phyloP scores from a whole-genome alignment of 2,888 invertebrate species.

The Caenorhabditis plicata region DNA sequence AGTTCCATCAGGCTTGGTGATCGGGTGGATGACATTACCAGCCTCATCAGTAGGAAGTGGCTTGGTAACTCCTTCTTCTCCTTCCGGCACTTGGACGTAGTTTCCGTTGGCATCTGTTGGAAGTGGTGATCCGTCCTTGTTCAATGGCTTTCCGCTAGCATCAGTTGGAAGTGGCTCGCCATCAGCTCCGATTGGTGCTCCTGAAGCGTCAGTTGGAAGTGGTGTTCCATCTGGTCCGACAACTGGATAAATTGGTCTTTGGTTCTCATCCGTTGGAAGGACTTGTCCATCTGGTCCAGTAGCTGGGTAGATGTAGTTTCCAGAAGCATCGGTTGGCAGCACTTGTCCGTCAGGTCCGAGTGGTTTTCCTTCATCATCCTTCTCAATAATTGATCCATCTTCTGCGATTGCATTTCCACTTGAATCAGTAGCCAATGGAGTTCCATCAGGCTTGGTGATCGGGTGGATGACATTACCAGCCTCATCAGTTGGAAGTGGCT shows the following conservation, averaged over 20 bases:
- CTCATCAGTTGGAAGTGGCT: slow-evolving; percentile 21
- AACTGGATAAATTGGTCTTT: slow-evolving; percentile 23
- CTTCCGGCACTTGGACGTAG: slow-evolving; percentile 4
- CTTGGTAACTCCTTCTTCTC: background rate
- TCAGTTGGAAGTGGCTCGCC: slow-evolving; percentile 33
- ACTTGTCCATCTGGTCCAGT: slow-evolving; percentile 33
- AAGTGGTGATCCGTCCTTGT: slow-evolving; percentile 24
- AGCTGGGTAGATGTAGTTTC: slow-evolving; percentile 14
- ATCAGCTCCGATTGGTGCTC: slow-evolving; percentile 19
- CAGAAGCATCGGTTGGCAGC: slow-evolving; percentile 23
- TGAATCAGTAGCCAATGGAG: slow-evolving; percentile 26
- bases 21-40: slow-evolving; percentile 18
- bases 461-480: slow-evolving; percentile 31
- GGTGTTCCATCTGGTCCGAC: slow-evolving; percentile 13
- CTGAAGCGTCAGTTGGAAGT: slow-evolving; percentile 11
- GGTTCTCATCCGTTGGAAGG: slow-evolving; percentile 22
- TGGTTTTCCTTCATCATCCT: slow-evolving; percentile 30
- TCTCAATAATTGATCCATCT: slow-evolving; percentile 20
- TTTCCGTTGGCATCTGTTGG: slow-evolving; percentile 20
- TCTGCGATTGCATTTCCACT: slow-evolving; percentile 11
- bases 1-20: slow-evolving; percentile 17
- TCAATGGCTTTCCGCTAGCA: slow-evolving; percentile 27
- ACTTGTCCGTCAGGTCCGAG: slow-evolving; percentile 14
- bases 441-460: slow-evolving; percentile 30
- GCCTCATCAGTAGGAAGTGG: slow-evolving; percentile 6